Conservation (phyloP, 1,140 invertebrate genomes). For the Acromyrmex charruanus region DNA sequence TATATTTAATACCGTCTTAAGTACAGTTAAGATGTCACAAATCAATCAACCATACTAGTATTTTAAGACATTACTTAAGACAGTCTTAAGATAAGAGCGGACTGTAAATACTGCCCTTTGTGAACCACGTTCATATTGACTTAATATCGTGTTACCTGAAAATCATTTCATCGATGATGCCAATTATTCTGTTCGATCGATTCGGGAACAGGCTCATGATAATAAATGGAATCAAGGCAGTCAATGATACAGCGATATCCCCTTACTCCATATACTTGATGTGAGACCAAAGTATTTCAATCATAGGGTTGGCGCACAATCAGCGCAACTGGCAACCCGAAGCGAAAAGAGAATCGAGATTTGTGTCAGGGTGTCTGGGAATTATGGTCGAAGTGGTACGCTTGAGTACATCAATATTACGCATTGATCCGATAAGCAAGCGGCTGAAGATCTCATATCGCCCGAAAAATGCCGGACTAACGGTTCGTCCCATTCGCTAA, state of each 20-base stretch:
- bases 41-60: too few species aligned
- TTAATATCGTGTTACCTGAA: not conserved
- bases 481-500: conserved; percentile 33
- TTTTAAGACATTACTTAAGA: too few species aligned
- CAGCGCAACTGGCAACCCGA: not conserved
- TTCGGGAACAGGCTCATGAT: not conserved
- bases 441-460: conserved; percentile 21
- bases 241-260: not conserved
- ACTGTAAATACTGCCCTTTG: too few species aligned
- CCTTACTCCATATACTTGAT: conserved; percentile 6
- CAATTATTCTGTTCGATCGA: conserved; percentile 33
- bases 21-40: too few species aligned
- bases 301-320: not conserved
- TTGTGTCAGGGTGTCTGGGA: conserved; percentile 36
- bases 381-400: not conserved
- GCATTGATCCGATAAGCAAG: conserved; percentile 40
- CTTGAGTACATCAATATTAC: conserved; percentile 23
- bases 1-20: too few species aligned
- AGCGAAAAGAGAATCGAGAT: conserved; percentile 22
- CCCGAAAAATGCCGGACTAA: conserved; percentile 28
- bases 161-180: not conserved
- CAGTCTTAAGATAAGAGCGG: too few species aligned
- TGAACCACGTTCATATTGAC: not conserved
- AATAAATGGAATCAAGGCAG: conserved; percentile 23
- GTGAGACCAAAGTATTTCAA: not conserved